Percentiles rank a stretch among this genome's conserved stretches.
Evolutionary conservation across 2,113 vertebrate species (phyloP).

Genomic region (Donacobius atricapilla): DNA sequence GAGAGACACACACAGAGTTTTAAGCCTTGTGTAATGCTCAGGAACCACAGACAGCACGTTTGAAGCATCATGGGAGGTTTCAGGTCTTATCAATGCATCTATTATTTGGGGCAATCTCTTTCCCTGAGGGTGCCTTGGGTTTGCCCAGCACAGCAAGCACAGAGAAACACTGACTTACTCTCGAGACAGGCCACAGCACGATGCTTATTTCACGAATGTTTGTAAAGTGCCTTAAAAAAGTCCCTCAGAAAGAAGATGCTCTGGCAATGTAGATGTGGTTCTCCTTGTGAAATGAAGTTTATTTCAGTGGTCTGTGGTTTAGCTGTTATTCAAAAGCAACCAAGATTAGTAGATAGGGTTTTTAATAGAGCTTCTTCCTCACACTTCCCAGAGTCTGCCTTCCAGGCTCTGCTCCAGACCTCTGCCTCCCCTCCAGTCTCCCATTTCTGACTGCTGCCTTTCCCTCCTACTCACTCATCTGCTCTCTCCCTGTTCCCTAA

Average conservation of each 20-base stretch:
- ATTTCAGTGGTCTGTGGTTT: conserved; percentile 56
- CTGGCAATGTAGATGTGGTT: conserved; percentile 55
- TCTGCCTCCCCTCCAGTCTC: not conserved
- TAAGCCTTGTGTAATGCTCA: not conserved
- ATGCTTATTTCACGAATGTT: conserved; percentile 35
- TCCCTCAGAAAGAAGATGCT: conserved; percentile 7
- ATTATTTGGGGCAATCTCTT: conserved; percentile 55
- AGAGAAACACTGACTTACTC: conserved; percentile 37
- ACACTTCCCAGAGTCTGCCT: conserved; percentile 12
- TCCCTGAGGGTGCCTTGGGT: conserved; percentile 27
- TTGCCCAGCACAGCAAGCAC: not conserved
- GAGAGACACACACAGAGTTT: not conserved
- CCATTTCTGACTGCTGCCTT: not conserved
- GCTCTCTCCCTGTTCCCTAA: not conserved
- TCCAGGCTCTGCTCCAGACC: conserved; percentile 42
- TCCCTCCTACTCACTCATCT: not conserved
- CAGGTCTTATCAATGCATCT: conserved; percentile 49
- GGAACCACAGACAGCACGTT: not conserved
- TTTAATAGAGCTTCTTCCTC: conserved; percentile 45
- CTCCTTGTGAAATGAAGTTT: conserved; percentile 43
- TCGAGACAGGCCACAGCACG: conserved; percentile 33
- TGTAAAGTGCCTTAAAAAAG: conserved; percentile 20
- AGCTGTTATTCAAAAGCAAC: conserved; percentile 60
- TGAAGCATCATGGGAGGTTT: conserved; percentile 48
- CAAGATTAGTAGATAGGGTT: conserved; percentile 17